These are phyloP conservation scores for Synergus laeviventris DNA, from an alignment of 2,888 invertebrate species.

Conservation along the genomic window DNA sequence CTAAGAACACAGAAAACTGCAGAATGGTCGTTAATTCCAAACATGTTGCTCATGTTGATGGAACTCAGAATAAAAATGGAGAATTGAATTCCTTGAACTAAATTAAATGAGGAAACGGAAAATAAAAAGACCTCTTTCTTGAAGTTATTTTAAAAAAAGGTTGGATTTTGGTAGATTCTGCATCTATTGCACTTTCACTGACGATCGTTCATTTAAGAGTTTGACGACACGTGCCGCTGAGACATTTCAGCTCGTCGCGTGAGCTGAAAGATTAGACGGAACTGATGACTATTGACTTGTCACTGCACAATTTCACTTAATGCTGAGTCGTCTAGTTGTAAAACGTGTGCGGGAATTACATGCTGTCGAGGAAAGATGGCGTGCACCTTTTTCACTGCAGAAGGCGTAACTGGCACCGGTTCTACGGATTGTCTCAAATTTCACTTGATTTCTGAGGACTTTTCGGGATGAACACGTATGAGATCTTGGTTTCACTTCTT, in stretches of 20 bases:
- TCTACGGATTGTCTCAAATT: not conserved
- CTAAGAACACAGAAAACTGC: slow-evolving; percentile 36
- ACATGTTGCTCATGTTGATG: slow-evolving; percentile 23
- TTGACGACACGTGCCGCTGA: slow-evolving; percentile 11
- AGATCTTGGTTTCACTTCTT: not conserved
- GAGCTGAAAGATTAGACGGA: not conserved
- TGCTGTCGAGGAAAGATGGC: slow-evolving; percentile 30
- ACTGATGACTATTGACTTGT: slow-evolving; percentile 16
- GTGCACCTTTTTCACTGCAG: not conserved
- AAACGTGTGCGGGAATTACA: slow-evolving; percentile 10
- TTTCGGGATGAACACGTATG: not conserved
- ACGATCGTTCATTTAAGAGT: not conserved
- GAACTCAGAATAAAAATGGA: not conserved
- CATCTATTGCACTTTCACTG: slow-evolving; percentile 15
- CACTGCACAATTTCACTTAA: slow-evolving; percentile 3
- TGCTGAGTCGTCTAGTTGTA: slow-evolving; percentile 13
- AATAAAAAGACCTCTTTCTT: slow-evolving; percentile 23
- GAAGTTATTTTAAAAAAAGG: slow-evolving; percentile 11
- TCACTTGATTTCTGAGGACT: not conserved
- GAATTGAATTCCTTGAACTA: not conserved
- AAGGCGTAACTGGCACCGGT: not conserved
- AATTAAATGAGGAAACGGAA: slow-evolving; percentile 34
- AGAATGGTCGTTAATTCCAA: slow-evolving; percentile 31
- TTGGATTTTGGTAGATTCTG: not conserved
- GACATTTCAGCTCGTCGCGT: not conserved